A percentile compares a stretch with the other conserved stretches of the same genome.
phyloP scores from a whole-genome alignment of 2,888 invertebrate species.

The Xestia c-nigrum region DNA sequence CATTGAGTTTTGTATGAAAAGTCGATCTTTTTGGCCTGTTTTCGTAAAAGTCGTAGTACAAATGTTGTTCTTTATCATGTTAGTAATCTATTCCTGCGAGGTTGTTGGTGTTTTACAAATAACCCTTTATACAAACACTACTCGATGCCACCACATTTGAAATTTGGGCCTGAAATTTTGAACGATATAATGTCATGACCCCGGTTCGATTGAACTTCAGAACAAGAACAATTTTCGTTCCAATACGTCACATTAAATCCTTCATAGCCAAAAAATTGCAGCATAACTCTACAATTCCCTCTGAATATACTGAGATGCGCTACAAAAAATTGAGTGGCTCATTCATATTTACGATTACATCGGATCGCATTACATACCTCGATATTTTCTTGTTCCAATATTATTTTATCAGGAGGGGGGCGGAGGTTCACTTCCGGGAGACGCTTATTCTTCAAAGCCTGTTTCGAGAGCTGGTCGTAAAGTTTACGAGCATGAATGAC shows the following conservation, averaged over 20 bases:
- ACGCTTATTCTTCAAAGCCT: slow-evolving; percentile 72
- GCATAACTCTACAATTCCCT: slow-evolving; percentile 35
- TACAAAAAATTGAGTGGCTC: slow-evolving; percentile 72
- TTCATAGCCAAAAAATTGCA: slow-evolving; percentile 20
- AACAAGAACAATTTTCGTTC: background rate
- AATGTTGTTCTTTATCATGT: too few species aligned
- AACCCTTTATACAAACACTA: background rate
- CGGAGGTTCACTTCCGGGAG: slow-evolving; percentile 58
- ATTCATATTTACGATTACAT: slow-evolving; percentile 74
- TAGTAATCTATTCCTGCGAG: too few species aligned
- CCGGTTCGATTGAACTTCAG: background rate
- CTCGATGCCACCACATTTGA: background rate
- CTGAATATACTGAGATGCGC: slow-evolving; percentile 58
- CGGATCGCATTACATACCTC: slow-evolving; percentile 72
- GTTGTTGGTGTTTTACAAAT: too few species aligned
- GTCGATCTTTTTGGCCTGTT: too few species aligned
- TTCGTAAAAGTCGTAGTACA: too few species aligned
- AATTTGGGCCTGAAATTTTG: background rate
- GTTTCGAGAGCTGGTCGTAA: slow-evolving; percentile 74
- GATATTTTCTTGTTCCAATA: slow-evolving; percentile 75
- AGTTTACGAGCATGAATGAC: slow-evolving; percentile 77
- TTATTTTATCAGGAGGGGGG: slow-evolving; percentile 69
- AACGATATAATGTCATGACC: background rate
- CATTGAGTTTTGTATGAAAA: too few species aligned
- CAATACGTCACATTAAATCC: background rate